These are phyloP conservation scores for Anguilla obscura DNA, from an alignment of 2,797 vertebrate genomes.

Conservation along the genomic window DNA sequence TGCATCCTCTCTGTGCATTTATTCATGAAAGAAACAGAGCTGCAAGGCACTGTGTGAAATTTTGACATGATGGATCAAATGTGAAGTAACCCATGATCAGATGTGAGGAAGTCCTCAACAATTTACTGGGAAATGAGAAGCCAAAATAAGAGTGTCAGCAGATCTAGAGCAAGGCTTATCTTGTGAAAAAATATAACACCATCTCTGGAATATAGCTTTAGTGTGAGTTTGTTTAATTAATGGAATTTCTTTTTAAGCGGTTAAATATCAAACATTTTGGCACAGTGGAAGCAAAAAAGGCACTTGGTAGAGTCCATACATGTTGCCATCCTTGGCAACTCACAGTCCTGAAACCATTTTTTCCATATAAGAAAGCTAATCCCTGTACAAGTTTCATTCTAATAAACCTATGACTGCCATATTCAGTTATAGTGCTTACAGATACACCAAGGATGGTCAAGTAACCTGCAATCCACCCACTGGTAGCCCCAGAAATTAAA, in stretches of 20 bases:
- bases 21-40: background rate
- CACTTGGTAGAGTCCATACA: background rate
- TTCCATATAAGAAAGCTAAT: background rate
- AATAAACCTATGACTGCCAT: background rate
- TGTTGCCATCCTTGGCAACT: background rate
- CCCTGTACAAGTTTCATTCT: background rate
- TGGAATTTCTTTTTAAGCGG: background rate
- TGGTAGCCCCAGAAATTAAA: background rate
- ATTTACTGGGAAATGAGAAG: constrained; percentile 8
- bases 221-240: background rate
- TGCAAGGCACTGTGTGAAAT: background rate
- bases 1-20: background rate
- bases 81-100: background rate
- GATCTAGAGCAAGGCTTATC: background rate
- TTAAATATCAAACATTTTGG: background rate
- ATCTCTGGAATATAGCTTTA: background rate
- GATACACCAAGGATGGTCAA: background rate
- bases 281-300: background rate
- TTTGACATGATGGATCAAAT: background rate
- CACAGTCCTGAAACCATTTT: background rate
- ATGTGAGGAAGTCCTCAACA: background rate
- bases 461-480: background rate
- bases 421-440: background rate
- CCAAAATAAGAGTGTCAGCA: background rate
- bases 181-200: background rate